Percentiles rank a stretch among this genome's conserved stretches.
Evolutionary conservation across 2,888 invertebrate genomes (phyloP).

Genomic region (Nemoura dubitans): DNA sequence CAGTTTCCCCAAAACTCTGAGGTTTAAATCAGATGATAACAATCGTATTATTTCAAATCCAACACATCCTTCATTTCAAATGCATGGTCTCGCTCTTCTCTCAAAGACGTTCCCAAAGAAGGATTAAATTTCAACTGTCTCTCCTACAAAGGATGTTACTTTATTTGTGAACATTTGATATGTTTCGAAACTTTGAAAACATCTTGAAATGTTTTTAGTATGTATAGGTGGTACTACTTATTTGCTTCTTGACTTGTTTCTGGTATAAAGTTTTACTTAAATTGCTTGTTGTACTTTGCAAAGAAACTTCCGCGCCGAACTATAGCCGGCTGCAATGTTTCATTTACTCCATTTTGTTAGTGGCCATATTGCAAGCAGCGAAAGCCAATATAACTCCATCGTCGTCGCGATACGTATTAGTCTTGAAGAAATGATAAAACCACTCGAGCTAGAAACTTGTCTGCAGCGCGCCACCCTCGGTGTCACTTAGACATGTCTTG

Average conservation of each 20-base stretch:
- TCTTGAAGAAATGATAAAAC: not conserved
- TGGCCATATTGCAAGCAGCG: not conserved
- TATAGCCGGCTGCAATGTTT: not conserved
- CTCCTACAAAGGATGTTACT: not conserved
- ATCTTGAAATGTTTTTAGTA: not conserved
- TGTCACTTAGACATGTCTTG: constrained; percentile 21
- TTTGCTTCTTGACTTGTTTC: not conserved
- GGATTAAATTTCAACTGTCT: constrained; percentile 7
- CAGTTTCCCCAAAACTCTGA: not conserved
- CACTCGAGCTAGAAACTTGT: not conserved
- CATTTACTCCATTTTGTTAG: not conserved
- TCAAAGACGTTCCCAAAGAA: not conserved
- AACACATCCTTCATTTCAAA: not conserved
- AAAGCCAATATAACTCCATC: not conserved
- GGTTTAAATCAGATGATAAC: not conserved
- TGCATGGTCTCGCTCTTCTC: not conserved
- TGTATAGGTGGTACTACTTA: not conserved
- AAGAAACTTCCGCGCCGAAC: not conserved
- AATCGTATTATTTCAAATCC: not conserved
- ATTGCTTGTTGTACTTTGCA: not conserved
- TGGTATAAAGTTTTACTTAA: not conserved
- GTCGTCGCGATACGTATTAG: not conserved
- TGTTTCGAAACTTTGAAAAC: not conserved
- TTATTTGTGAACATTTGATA: not conserved
- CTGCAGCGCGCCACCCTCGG: not conserved